Evolutionary conservation across 2,113 vertebrate genomes (phyloP), one percentile per base, ranked within the genome.

Genomic region (Eira barbara): DNA sequence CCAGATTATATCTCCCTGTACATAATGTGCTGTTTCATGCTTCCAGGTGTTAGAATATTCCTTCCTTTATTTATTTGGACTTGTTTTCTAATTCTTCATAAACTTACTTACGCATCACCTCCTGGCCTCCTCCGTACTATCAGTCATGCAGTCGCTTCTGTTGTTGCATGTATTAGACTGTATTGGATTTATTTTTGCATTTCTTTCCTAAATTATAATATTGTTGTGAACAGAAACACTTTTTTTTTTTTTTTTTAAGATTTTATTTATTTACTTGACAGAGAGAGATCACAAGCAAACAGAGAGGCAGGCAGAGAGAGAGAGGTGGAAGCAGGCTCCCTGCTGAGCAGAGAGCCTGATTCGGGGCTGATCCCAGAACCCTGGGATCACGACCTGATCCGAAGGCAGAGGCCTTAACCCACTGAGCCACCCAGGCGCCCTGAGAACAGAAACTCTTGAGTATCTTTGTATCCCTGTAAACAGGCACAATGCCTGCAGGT

Each of bases 111-210:
- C 23, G 4, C 80, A 63, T n/a, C 21, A 67, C 55, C 69, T 89
- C 55, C 69, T 94, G 42, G 25, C 34, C 5, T 27, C n/a, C 7
- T 92, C 21, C 78, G 2, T 80, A 45, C 13, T 89, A 10, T 27
- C 25, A 71, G 2, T 57, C 21, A 17, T 20, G 10, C 76, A 89
- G 81, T 45, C 14, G 82, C 20, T 42, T 91, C 11, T 2, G 5
- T 76, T 91, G 39, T 92, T 90, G n/a, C 6, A 31, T 15, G 25
- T 57, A 3, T 34, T 94, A 85, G 84, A 81, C 11, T 91, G 6
- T 84, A 25, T 42, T 85, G 21, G 17, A 39, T 86, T 95, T 71
- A 80, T 67, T 95, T 96, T 93, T 78, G 91, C 27, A 65, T 94
- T 93, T 11, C 9, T 42, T 89, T 92, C 29, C n/a, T 92, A 88